Evolutionary conservation across 2,888 invertebrate species (phyloP), one percentile per base, ranked within the genome.

Genomic region (Chrysina gloriosa): DNA sequence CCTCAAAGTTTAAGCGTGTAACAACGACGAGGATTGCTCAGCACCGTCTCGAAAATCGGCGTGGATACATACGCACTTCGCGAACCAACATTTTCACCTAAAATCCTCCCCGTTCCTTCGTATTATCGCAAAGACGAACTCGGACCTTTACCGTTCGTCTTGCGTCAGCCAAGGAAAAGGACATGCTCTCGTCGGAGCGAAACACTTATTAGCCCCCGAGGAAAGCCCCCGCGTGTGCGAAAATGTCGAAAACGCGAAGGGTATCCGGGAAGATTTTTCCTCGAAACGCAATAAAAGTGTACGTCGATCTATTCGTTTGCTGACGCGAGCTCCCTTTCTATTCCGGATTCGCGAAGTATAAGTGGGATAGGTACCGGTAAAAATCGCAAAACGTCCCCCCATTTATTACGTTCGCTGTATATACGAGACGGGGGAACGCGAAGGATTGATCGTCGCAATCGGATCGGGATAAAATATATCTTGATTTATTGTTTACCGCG

Each of bases 161-260:
- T 42, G 16, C 42, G 42, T 42, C 42, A 42, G 42, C 42, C 19
- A 42, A 14, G 19, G 42, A 7, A 42, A 42, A 42, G 16, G 42
- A 42, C 42, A 14, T n/a, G 36, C 42, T 16, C 16, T 42, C 7
- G 16, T 16, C 14, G 16, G 42, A 42, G 42, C 42, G 19, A 42
- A 42, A 42, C 42, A 42, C 42, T 16, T 42, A 42, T 42, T 42
- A 42, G 42, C 42, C 42, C 42, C 42, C 42, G 42, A 42, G 42
- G 42, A n/a, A 42, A 14, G 16, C 42, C 42, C 42, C 14, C 42
- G 14, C n/a, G n/a, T n/a, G n/a, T n/a, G n/a, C 42, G 42, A 42
- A 42, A 19, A 42, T 42, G 16, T 16, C 42, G 16, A 42, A 42
- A 16, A 7, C 42, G 19, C 14, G 19, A 42, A 16, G 16, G 14